Evolutionary conservation across 1,140 invertebrate species (phyloP).

Genomic region (Belonocnema kinseyi): DNA sequence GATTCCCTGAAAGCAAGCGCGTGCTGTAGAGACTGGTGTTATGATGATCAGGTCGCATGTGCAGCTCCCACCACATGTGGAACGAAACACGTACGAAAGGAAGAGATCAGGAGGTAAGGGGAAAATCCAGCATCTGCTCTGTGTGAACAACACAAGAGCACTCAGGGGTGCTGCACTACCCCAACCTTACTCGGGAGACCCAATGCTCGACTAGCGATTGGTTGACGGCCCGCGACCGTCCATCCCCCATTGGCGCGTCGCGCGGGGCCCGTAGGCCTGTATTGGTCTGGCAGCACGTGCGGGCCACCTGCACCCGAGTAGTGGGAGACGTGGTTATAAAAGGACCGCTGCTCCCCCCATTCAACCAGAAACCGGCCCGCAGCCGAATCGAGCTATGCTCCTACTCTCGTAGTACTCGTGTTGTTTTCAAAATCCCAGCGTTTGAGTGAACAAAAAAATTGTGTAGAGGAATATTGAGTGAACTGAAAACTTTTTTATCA

Average conservation of each 20-base stretch:
- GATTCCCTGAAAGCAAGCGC: too few relatives aligned
- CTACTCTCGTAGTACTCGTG: too few relatives aligned
- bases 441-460: background rate
- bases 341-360: slow-evolving; percentile 57
- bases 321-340: slow-evolving; percentile 65
- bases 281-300: slow-evolving; percentile 69
- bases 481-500: slow-evolving; percentile 4
- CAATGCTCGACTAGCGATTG: slow-evolving; percentile 59
- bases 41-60: slow-evolving; percentile 31
- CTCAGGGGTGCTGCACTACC: slow-evolving; percentile 25
- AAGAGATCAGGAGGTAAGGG: slow-evolving; percentile 24
- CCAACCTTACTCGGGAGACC: slow-evolving; percentile 19
- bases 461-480: background rate
- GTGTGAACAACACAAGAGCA: slow-evolving; percentile 8
- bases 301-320: slow-evolving; percentile 64
- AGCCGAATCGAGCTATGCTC: slow-evolving; percentile 51
- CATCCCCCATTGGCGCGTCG: slow-evolving; percentile 61
- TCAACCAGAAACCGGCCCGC: slow-evolving; percentile 66
- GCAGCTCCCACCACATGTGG: slow-evolving; percentile 31
- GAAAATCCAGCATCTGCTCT: slow-evolving; percentile 57
- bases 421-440: background rate
- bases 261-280: slow-evolving; percentile 64
- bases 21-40: too few relatives aligned
- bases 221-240: slow-evolving; percentile 59
- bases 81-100: background rate